These are phyloP conservation scores for Hydrochoerus hydrochaeris DNA, from an alignment of 2,113 vertebrate genomes.

Conservation along the genomic window DNA sequence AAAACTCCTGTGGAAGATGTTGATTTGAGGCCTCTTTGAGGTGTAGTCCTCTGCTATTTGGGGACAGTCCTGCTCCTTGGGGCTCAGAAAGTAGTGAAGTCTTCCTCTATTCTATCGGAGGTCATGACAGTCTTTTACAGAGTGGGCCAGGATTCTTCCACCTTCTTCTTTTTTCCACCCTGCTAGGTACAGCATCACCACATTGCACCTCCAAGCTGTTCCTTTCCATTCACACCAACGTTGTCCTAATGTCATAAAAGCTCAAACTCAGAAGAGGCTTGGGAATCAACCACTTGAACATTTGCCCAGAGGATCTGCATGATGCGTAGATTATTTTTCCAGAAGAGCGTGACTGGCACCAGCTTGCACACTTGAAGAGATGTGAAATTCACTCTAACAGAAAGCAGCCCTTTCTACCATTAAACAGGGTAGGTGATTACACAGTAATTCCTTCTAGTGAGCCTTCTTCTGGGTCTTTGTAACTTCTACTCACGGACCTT, in stretches of 20 bases:
- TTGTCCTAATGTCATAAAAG: background rate
- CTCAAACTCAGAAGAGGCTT: conserved; percentile 23
- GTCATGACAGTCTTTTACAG: background rate
- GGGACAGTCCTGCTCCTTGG: background rate
- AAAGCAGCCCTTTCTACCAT: background rate
- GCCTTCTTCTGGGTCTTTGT: background rate
- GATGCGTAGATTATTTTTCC: background rate
- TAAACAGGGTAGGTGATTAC: background rate
- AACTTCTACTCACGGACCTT: background rate
- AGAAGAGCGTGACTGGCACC: background rate
- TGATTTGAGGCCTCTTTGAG: background rate
- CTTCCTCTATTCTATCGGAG: background rate
- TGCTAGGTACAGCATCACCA: background rate
- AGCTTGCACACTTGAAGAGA: background rate
- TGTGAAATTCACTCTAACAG: background rate
- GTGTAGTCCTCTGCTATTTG: background rate
- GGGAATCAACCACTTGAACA: background rate
- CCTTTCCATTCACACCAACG: background rate
- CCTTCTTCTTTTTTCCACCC: conserved; percentile 2
- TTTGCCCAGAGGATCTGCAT: background rate
- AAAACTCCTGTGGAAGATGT: background rate
- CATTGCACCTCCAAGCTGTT: background rate
- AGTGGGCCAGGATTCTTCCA: background rate
- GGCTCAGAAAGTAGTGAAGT: background rate
- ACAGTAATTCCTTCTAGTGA: background rate